phyloP scores from a whole-genome alignment of 1,140 invertebrate genomes.

The Gryon sp. region DNA sequence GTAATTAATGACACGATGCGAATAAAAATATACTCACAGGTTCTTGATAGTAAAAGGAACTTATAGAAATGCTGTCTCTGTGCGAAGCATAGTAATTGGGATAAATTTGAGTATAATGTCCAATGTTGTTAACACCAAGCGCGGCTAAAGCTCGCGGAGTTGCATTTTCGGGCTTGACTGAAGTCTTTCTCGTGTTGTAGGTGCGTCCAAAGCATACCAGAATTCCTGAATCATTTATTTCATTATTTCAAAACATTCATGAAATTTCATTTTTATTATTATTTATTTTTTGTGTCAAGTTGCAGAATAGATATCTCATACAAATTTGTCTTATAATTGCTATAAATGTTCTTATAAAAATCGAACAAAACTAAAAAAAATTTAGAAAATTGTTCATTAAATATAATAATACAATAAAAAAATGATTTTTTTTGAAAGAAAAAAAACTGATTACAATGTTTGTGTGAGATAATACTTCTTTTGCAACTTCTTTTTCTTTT shows the following conservation, averaged over 20 bases:
- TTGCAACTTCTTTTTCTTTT: too few relatives aligned
- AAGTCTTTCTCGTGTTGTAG: conserved; percentile 85
- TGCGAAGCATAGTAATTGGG: conserved; percentile 79
- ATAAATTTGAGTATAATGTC: conserved; percentile 78
- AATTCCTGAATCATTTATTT: conserved; percentile 77
- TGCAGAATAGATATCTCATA: too few relatives aligned
- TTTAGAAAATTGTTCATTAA: too few relatives aligned
- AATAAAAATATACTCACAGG: conserved; percentile 81
- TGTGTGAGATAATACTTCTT: too few relatives aligned
- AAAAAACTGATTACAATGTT: too few relatives aligned
- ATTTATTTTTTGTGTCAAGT: too few relatives aligned
- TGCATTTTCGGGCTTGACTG: conserved; percentile 83
- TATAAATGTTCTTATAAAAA: too few relatives aligned
- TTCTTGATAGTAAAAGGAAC: conserved; percentile 91
- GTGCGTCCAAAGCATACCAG: conserved; percentile 92
- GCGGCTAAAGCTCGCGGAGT: conserved; percentile 90
- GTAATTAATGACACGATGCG: too few relatives aligned
- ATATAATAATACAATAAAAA: too few relatives aligned
- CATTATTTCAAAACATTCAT: not conserved
- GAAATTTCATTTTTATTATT: too few relatives aligned
- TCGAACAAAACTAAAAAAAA: not conserved
- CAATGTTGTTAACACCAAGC: conserved; percentile 81
- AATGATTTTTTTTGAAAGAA: too few relatives aligned
- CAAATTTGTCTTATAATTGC: too few relatives aligned
- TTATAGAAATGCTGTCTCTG: conserved; percentile 81